phyloP scores from a whole-genome alignment of 2,797 vertebrate species.

The Geotrypetes seraphini region DNA sequence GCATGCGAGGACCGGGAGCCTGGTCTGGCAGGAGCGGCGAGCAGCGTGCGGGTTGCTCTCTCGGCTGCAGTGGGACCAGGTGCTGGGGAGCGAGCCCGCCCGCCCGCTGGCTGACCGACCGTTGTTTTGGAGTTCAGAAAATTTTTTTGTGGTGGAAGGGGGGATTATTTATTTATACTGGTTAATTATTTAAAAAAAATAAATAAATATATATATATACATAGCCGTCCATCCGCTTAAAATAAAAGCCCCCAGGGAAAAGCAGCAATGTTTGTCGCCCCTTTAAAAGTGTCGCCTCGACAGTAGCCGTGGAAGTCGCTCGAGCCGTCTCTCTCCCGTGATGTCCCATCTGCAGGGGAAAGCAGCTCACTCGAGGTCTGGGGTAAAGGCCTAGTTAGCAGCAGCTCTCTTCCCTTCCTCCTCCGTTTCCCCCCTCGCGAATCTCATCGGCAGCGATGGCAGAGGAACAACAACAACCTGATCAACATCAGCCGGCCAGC shows the following conservation, averaged over 20 bases:
- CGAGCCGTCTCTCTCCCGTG: conserved; percentile 49
- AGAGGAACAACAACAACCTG: conserved; percentile 74
- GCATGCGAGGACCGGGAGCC: conserved; percentile 54
- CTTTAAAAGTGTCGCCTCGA: conserved; percentile 2
- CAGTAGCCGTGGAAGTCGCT: conserved; percentile 22
- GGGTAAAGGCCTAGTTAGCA: conserved; percentile 82
- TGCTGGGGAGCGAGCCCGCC: conserved; percentile 1
- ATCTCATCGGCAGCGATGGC: conserved; percentile 58
- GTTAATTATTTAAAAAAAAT: no score
- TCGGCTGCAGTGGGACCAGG: conserved; percentile 49
- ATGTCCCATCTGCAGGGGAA: conserved; percentile 64
- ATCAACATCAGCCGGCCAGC: conserved; percentile 57
- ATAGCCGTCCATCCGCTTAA: no score
- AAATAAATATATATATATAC: no score
- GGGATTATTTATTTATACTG: no score
- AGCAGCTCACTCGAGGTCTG: conserved; percentile 54
- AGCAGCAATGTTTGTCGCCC: conserved; percentile 9
- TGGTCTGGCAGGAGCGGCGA: conserved; percentile 55
- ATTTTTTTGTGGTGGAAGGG: no score
- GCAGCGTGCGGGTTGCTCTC: conserved; percentile 58
- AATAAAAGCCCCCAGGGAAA: no score
- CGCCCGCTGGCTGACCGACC: no score
- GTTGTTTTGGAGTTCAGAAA: no score
- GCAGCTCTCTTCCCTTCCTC: conserved; percentile 36
- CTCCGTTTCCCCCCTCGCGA: conserved; percentile 29